A percentile compares a stretch with the other conserved stretches of the same genome.
phyloP scores from a whole-genome alignment of 2,888 invertebrate genomes.

The Agriopis aurantiaria region DNA sequence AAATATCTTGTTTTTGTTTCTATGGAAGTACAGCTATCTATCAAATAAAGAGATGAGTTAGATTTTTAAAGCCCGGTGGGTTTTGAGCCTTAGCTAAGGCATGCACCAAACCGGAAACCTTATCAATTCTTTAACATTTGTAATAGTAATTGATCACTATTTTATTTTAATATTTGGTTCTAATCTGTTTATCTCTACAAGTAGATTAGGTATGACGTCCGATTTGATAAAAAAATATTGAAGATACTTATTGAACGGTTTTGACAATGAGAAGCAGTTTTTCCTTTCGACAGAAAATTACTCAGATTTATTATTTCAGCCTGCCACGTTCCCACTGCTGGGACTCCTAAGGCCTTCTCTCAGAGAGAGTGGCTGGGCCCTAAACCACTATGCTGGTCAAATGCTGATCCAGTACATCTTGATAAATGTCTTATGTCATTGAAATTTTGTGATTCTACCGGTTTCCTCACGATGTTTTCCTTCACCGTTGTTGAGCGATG shows the following conservation, averaged over 20 bases:
- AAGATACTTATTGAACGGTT: background rate
- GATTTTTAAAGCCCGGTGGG: background rate
- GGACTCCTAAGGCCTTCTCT: no score
- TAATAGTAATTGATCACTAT: background rate
- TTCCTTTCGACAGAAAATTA: background rate
- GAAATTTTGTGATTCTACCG: no score
- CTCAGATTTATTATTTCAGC: no score
- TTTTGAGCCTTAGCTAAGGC: background rate
- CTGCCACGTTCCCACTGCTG: no score
- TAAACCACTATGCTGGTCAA: no score
- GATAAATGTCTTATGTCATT: no score
- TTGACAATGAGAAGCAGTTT: background rate
- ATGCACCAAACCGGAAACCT: conserved; percentile 10
- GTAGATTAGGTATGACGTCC: background rate
- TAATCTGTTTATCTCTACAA: conserved; percentile 1
- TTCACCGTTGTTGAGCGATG: no score
- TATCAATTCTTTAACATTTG: background rate
- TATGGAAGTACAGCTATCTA: no score
- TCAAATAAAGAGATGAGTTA: background rate
- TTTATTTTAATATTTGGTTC: conserved; percentile 3
- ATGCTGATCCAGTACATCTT: no score
- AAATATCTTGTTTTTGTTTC: no score
- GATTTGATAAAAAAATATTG: background rate
- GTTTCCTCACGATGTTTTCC: no score
- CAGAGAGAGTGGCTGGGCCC: no score